Conservation (phyloP, 2,888 invertebrate species). For the Cheilosia impressa region DNA sequence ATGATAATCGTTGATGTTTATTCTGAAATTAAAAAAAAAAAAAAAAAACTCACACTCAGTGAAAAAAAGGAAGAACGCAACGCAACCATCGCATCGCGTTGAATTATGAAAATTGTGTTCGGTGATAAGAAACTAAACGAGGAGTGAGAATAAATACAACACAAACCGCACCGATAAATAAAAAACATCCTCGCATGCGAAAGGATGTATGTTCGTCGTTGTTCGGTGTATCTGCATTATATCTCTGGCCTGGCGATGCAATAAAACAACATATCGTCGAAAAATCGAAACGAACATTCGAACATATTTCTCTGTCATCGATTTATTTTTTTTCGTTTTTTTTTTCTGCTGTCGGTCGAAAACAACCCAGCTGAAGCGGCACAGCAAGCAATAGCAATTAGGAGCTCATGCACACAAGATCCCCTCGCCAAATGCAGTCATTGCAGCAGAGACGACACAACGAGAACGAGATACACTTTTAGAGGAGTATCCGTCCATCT, state of each 20-base stretch:
- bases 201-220: constrained; percentile 41
- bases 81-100: constrained; percentile 27
- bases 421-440: constrained; percentile 54
- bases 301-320: constrained; percentile 73
- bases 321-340: constrained; percentile 42
- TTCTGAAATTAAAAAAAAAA: constrained; percentile 38
- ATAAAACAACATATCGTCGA: constrained; percentile 55
- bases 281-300: constrained; percentile 61
- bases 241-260: constrained; percentile 15
- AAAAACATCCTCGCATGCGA: constrained; percentile 58
- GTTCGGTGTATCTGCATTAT: not conserved
- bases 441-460: constrained; percentile 16
- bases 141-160: constrained; percentile 38
- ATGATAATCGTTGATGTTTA: constrained; percentile 62
- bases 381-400: constrained; percentile 62
- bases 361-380: constrained; percentile 55
- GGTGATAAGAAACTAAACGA: constrained; percentile 69
- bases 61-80: constrained; percentile 16
- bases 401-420: constrained; percentile 60
- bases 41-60: not conserved
- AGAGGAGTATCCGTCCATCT: constrained; percentile 70
- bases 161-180: constrained; percentile 60
- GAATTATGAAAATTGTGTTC: constrained; percentile 67
- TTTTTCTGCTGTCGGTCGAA: constrained; percentile 18
- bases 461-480: constrained; percentile 44